These are phyloP conservation scores for Tetranychus piercei DNA, from an alignment of 2,888 invertebrate species.

Conservation along the genomic window DNA sequence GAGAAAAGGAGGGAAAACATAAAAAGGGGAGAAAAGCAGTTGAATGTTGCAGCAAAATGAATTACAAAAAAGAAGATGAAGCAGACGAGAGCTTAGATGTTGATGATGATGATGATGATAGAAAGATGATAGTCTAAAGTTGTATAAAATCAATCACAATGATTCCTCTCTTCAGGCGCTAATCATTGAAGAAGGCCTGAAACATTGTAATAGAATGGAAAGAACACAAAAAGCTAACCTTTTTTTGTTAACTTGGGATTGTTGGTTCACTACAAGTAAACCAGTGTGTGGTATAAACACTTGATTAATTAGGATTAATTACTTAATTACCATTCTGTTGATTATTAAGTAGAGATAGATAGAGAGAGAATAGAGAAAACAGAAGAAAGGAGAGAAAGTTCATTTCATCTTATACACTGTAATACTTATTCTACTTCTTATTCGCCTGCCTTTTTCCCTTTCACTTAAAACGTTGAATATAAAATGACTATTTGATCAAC, in stretches of 20 bases:
- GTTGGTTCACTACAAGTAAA: neutral
- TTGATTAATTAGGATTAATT: slow-evolving; percentile 1
- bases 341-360: neutral
- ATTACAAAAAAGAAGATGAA: neutral
- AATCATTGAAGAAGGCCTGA: neutral
- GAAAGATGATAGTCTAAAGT: neutral
- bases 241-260: too few relatives aligned
- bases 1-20: neutral
- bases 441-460: neutral
- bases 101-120: neutral
- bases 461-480: neutral
- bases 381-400: too few relatives aligned
- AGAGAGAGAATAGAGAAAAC: neutral
- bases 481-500: neutral
- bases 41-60: neutral
- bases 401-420: too few relatives aligned
- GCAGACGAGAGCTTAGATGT: neutral
- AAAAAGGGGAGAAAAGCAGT: neutral
- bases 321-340: neutral
- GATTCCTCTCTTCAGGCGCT: neutral
- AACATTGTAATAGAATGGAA: neutral
- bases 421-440: neutral
- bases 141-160: neutral
- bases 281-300: neutral
- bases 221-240: neutral